phyloP scores from a whole-genome alignment of 2,888 invertebrate species.

The Hemithea aestivaria region DNA sequence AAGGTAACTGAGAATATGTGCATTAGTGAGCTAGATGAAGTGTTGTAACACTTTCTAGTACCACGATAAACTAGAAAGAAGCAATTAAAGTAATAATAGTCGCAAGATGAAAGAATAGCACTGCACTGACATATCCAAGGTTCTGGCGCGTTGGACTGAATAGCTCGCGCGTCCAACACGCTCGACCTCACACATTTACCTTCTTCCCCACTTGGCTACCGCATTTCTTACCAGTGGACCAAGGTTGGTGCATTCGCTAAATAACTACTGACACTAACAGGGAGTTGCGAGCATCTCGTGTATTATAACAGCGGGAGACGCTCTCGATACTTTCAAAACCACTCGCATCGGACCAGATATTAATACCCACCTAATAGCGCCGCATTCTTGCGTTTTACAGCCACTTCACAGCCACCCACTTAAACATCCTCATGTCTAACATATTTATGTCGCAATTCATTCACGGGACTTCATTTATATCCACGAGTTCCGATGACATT shows the following conservation, averaged over 20 bases:
- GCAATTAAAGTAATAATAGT: conserved; percentile 19
- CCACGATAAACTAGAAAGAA: conserved; percentile 14
- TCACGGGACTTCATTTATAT: conserved; percentile 26
- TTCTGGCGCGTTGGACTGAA: conserved; percentile 33
- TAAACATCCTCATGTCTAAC: conserved; percentile 8
- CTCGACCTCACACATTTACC: conserved; percentile 35
- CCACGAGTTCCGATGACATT: conserved; percentile 60
- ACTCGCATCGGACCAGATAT: conserved; percentile 19
- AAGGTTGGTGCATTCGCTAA: conserved; percentile 17
- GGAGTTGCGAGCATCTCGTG: conserved; percentile 16
- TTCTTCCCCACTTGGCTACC: conserved; percentile 39
- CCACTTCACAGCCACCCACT: conserved; percentile 15
- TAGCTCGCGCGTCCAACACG: conserved; percentile 30
- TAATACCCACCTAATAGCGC: conserved; percentile 14
- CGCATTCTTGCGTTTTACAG: conserved; percentile 31
- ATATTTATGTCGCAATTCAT: conserved; percentile 30
- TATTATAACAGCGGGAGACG: conserved; percentile 26
- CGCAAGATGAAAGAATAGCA: conserved; percentile 30
- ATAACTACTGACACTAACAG: conserved; percentile 28
- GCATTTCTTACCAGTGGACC: conserved; percentile 19
- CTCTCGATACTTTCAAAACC: conserved; percentile 21
- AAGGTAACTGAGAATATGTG: no score
- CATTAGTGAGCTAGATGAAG: no score
- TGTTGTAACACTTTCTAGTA: neutral
- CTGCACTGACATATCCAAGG: conserved; percentile 28